A percentile compares a stretch with the other conserved stretches of the same genome.
phyloP scores from a whole-genome alignment of 2,797 vertebrate genomes.

The Pipistrellus pipistrellus region DNA sequence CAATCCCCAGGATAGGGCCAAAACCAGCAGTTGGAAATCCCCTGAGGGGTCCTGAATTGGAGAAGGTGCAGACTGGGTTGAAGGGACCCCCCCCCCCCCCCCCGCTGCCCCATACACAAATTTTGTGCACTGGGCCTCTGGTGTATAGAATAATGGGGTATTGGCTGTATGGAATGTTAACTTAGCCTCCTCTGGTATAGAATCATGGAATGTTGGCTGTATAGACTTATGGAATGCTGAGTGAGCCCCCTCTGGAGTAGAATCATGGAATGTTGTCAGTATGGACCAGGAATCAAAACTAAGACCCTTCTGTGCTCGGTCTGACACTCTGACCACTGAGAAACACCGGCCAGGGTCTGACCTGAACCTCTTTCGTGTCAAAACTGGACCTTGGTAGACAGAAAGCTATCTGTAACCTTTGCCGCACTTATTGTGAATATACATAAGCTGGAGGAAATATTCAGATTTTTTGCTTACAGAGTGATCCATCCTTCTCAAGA shows the following conservation, averaged over 20 bases:
- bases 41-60: too few species aligned
- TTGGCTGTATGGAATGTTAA: not conserved
- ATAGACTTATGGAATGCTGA: not conserved
- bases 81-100: too few species aligned
- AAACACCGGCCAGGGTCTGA: not conserved
- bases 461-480: conserved; percentile 29
- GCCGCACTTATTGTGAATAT: not conserved
- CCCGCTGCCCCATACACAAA: not conserved
- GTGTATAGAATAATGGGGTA: not conserved
- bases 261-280: not conserved
- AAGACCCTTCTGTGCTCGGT: too few species aligned
- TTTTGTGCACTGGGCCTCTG: not conserved
- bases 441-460: not conserved
- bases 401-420: conserved; percentile 35
- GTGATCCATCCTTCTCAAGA: not conserved
- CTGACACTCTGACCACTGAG: too few species aligned
- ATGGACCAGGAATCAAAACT: not conserved
- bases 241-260: not conserved
- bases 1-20: too few species aligned
- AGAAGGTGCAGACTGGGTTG: too few species aligned
- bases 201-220: not conserved
- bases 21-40: too few species aligned
- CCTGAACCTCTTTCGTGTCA: conserved; percentile 11
- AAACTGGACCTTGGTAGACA: not conserved
- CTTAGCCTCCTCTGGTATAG: not conserved